phyloP scores from a whole-genome alignment of 2,797 vertebrate genomes.

The Apogon talboti region DNA sequence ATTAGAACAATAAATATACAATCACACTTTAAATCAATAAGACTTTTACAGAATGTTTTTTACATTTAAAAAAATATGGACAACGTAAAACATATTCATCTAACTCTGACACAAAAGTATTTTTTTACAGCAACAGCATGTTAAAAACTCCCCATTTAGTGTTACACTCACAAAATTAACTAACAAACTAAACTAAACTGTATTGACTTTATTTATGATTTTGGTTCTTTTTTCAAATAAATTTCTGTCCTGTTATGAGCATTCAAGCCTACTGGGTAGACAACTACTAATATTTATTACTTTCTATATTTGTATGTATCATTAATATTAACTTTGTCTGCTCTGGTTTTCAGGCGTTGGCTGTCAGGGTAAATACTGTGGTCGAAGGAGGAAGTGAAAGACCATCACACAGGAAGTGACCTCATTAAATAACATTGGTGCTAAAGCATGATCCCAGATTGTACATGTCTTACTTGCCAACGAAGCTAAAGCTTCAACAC shows the following conservation, averaged over 20 bases:
- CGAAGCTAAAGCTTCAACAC: constrained; percentile 58
- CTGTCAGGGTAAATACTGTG: constrained; percentile 91
- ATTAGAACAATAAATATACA: too few relatives aligned
- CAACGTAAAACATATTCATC: too few relatives aligned
- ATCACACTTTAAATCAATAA: too few relatives aligned
- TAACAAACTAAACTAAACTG: too few relatives aligned
- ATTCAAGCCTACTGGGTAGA: too few relatives aligned
- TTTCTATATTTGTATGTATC: not conserved
- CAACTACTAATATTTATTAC: not conserved
- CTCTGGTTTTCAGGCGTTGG: constrained; percentile 79
- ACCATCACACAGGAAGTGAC: constrained; percentile 82
- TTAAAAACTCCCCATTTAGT: not conserved
- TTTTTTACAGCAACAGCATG: not conserved
- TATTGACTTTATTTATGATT: too few relatives aligned
- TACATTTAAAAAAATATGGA: too few relatives aligned
- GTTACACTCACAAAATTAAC: constrained; percentile 7
- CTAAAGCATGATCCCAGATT: constrained; percentile 93
- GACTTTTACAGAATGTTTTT: too few relatives aligned
- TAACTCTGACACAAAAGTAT: not conserved
- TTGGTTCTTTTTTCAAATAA: too few relatives aligned
- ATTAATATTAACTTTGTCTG: constrained; percentile 3
- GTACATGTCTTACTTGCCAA: constrained; percentile 77
- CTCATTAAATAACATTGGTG: constrained; percentile 94
- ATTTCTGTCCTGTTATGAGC: too few relatives aligned
- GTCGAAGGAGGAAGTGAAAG: constrained; percentile 93